Conservation (phyloP, 2,113 vertebrate genomes). For the Meleagris gallopavo region DNA sequence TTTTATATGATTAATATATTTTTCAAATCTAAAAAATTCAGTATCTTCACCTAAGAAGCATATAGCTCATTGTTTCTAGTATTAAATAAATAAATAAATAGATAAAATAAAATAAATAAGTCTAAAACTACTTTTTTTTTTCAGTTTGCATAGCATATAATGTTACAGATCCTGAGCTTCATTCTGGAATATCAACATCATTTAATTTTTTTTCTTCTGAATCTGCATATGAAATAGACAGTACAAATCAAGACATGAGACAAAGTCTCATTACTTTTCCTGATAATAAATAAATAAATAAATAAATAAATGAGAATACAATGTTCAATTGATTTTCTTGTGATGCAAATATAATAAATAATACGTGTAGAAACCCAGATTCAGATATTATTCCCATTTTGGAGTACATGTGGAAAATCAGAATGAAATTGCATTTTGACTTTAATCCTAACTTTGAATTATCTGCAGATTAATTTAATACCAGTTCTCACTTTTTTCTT, state of each 20-base stretch:
- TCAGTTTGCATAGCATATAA: background rate
- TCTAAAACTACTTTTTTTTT: background rate
- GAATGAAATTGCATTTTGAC: background rate
- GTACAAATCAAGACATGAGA: background rate
- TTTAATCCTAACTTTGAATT: background rate
- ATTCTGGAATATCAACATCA: background rate
- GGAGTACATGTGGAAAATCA: background rate
- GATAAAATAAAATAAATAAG: background rate
- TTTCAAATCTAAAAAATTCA: background rate
- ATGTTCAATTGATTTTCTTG: background rate
- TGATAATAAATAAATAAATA: background rate
- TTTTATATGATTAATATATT: background rate
- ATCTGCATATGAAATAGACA: fast-evolving
- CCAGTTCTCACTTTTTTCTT: background rate
- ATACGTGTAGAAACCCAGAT: background rate
- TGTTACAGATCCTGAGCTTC: too few species aligned
- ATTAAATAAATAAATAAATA: background rate
- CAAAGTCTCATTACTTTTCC: background rate
- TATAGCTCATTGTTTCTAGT: background rate
- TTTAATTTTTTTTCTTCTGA: background rate
- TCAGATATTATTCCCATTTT: background rate
- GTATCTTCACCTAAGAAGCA: background rate
- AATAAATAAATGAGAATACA: background rate
- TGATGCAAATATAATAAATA: background rate
- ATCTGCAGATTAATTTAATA: background rate